Evolutionary conservation across 2,113 vertebrate genomes (phyloP), one percentile per base, ranked within the genome.

Genomic region (Archilochus colubris): DNA sequence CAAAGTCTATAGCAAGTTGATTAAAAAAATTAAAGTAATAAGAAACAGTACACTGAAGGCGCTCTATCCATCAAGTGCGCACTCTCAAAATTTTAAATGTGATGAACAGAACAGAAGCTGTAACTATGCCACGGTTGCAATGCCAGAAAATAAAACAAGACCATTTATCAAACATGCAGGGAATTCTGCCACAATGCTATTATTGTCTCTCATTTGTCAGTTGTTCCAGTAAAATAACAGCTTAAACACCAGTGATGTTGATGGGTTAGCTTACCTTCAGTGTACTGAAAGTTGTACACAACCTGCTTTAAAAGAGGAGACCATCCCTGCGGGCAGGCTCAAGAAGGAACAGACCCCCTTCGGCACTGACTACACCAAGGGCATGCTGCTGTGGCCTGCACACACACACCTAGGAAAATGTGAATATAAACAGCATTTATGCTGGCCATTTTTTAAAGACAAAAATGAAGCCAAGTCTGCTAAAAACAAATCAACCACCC

Each of bases 381-480:
- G 98, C 98, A 98, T 98, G 98, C 98, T 98, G 98, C 98, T 97
- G 98, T 98, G 98, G 98, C 98, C 98, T 98, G 98, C 97, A 97
- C 97, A 97, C 98, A 98, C 98, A 98, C 98, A 98, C 98, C 98
- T 99, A 98, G 98, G 98, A 98, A 99, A 98, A 99, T 50, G 98
- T 98, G 98, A 98, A 99, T 98, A 99, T 98, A 98, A 98, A 99
- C 98, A 98, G 98, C 98, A 98, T 99, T 99, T 99, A 99, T 97
- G 98, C 98, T 98, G 98, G 98, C 97, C 98, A 97, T 97, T 98
- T 97, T 88, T 94, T 91, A 97, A 97, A 98, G 97, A 98, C 98
- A 98, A 98, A 98, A 97, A 96, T 97, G 98, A 98, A 98, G 98
- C 98, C 98, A 98, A 97, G 97, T 97, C 97, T 98, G 98, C 98